These are phyloP conservation scores for Meteorus colon DNA, from an alignment of 2,888 invertebrate genomes.

Conservation along the genomic window DNA sequence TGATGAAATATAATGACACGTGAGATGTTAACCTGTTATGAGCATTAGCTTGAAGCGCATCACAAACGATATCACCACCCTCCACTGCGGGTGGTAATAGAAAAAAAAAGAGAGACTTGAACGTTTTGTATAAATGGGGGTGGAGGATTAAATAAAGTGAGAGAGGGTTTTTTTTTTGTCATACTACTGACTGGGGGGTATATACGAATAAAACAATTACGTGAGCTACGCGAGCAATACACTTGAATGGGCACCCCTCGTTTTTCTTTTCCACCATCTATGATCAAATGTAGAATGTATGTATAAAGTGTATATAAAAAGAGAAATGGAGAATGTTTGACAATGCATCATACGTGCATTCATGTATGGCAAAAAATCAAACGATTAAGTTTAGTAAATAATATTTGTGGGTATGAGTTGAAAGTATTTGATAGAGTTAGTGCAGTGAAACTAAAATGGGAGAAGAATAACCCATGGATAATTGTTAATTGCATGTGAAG, in stretches of 20 bases:
- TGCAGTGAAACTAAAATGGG: no score
- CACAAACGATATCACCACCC: slow-evolving; percentile 64
- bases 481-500: no score
- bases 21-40: slow-evolving; percentile 57
- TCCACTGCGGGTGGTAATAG: slow-evolving; percentile 65
- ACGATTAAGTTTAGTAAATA: no score
- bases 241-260: slow-evolving; percentile 69
- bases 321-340: background rate
- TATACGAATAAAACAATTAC: slow-evolving; percentile 71
- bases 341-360: background rate
- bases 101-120: slow-evolving; percentile 48
- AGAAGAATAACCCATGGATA: no score
- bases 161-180: slow-evolving; percentile 47
- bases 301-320: background rate
- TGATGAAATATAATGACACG: slow-evolving; percentile 33
- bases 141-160: slow-evolving; percentile 69
- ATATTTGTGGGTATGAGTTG: no score
- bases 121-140: slow-evolving; percentile 42
- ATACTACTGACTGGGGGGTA: slow-evolving; percentile 54
- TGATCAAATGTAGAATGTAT: slow-evolving; percentile 13
- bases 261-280: slow-evolving; percentile 55
- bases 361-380: background rate
- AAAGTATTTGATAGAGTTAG: no score
- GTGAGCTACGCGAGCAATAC: slow-evolving; percentile 65
- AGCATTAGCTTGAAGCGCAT: slow-evolving; percentile 23